Evolutionary conservation across 2,113 vertebrate genomes (phyloP), one percentile per base, ranked within the genome.

Genomic region (Galeopterus variegatus): DNA sequence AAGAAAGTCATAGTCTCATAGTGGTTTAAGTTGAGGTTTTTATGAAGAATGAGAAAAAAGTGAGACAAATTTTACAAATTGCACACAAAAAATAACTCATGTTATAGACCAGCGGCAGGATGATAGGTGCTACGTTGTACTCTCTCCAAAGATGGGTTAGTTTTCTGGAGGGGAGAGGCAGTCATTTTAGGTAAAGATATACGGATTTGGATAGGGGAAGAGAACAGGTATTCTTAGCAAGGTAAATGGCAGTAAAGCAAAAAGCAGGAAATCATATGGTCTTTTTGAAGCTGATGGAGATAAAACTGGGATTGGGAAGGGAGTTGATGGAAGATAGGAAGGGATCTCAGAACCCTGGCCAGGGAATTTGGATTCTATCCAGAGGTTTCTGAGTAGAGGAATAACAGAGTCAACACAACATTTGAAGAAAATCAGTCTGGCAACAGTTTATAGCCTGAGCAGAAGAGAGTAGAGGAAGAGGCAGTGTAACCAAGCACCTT

Each of bases 1-100:
- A 92, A 50, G 69, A 90, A 85, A 93, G 82, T 23, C 52, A 60
- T 24, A 62, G 24, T 24, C 82, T 23, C 52, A 60, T 24, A 62
- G 24, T 24, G 52, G 8, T 13, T 58, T 45, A 81, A 58, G 5
- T 31, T 23, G 56, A 85, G 21, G 23, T 48, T 87, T 82, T 73
- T 67, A 45, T n/a, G 33, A 89, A 77, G 33, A n/a, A 5, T n/a
- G 21, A 64, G 45, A 28, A 36, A 75, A 54, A 65, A 70, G 58
- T 8, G 10, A 8, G 65, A 58, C 56, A 28, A 45, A 70, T n/a
- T 58, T 81, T 67, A 88, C 52, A 88, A 50, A n/a, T 36, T 33
- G 8, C 14, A 11, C 45, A 26, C 28, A 18, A n/a, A 62, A 88
- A 81, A 4, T 80, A 28, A 15, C 31, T 54, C 13, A 41, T n/a